These are phyloP conservation scores for Coenonympha glycerion DNA, from an alignment of 2,888 invertebrate genomes.

Conservation along the genomic window DNA sequence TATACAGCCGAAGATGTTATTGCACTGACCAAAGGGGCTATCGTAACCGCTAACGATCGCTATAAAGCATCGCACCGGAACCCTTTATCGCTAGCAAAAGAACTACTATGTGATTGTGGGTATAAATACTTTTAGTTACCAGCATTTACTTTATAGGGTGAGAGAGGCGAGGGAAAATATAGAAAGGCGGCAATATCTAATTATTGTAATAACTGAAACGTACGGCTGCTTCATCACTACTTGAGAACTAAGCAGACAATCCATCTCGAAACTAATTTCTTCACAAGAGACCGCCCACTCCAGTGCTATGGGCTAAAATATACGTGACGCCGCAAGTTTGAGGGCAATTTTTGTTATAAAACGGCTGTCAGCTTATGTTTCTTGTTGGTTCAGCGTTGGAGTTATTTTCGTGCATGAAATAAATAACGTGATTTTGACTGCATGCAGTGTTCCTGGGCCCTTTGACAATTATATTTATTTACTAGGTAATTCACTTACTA, in stretches of 20 bases:
- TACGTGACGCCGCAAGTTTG: constrained; percentile 28
- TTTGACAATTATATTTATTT: not conserved
- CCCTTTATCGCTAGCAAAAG: too few species aligned
- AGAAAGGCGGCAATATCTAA: too few species aligned
- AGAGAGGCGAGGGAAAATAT: too few species aligned
- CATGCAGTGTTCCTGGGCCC: not conserved
- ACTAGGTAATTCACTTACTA: too few species aligned
- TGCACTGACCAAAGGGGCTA: too few species aligned
- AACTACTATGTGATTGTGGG: too few species aligned
- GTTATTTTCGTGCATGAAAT: not conserved
- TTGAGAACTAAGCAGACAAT: constrained; percentile 17
- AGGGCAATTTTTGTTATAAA: constrained; percentile 22
- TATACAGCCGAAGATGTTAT: too few species aligned
- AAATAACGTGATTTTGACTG: not conserved
- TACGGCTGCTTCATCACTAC: constrained; percentile 17
- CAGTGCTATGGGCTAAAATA: constrained; percentile 15
- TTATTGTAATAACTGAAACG: constrained; percentile 16
- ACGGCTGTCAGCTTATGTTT: constrained; percentile 1
- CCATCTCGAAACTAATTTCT: constrained; percentile 25
- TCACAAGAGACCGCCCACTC: constrained; percentile 14
- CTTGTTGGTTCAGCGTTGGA: not conserved
- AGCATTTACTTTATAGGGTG: too few species aligned
- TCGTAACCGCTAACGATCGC: too few species aligned
- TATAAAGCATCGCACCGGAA: too few species aligned
- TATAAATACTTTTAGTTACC: too few species aligned